Evolutionary conservation across 2,797 vertebrate species (phyloP).

Genomic region (Sarcophilus harrisii): DNA sequence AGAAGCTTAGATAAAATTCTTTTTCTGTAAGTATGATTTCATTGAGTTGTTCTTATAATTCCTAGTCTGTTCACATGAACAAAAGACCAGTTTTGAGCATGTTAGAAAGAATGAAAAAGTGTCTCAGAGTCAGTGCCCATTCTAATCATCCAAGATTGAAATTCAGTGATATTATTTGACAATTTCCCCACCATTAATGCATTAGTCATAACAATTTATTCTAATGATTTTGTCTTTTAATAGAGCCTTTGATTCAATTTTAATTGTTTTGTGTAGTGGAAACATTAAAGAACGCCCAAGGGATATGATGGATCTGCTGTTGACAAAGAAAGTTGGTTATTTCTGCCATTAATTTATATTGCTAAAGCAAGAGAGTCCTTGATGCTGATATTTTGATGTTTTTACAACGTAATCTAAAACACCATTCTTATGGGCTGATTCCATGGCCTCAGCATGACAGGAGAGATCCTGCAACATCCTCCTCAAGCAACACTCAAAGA

Average conservation of each 20-base stretch:
- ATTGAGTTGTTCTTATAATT: constrained; percentile 68
- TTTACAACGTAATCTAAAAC: constrained; percentile 61
- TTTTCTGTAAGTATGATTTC: constrained; percentile 72
- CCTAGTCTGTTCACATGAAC: constrained; percentile 47
- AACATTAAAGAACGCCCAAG: not conserved
- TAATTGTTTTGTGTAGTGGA: not conserved
- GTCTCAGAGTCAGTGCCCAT: constrained; percentile 49
- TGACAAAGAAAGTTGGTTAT: not conserved
- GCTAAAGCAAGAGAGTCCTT: constrained; percentile 39
- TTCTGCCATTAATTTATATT: not conserved
- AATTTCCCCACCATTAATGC: constrained; percentile 16
- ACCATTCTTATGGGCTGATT: constrained; percentile 46
- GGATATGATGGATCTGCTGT: not conserved
- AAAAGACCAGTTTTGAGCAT: constrained; percentile 60
- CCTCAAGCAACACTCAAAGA: constrained; percentile 25
- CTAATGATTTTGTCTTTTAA: not conserved
- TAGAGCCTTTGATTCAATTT: not conserved
- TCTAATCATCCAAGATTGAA: constrained; percentile 59
- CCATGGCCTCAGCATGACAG: constrained; percentile 40
- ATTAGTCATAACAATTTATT: not conserved
- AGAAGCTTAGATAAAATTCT: constrained; percentile 53
- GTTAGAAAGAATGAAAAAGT: constrained; percentile 37
- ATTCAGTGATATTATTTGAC: constrained; percentile 43
- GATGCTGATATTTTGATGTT: constrained; percentile 45
- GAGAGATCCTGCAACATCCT: constrained; percentile 25